Base-by-base conservation (phyloP, 2,888 invertebrate species). In the Cataglyphis altisquamis region DNA sequence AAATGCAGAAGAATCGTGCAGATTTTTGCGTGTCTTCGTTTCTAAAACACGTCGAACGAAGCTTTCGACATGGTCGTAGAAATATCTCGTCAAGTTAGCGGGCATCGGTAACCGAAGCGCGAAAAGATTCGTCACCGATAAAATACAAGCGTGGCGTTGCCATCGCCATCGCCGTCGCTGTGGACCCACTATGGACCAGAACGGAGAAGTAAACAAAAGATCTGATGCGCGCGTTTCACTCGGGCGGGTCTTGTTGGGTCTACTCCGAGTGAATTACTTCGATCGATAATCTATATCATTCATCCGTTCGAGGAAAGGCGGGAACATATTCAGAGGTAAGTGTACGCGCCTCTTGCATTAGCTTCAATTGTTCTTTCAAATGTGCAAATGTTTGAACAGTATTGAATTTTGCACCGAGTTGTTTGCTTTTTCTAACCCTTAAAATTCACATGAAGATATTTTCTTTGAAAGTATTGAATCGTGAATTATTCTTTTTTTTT, bases 131-230 rank as follows among this genome's bases (percentile, higher is more conserved):
- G 18, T 45, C 45, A 15, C 4, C 3, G 3, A 45, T 12, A 4
- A 57, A 25, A 57, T 57, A 63, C 12, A 2, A 57, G 12, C 1
- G 63, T 45, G 74, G 74, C 74, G 63, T 48, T 64, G 48, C 18
- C 9, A 15, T 63, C 74, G 64, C 32, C 32, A 5, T 32, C 32
- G 32, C 32, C 15, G 12, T 25, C 6, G 12, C 12, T 45, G 12
- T 12, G 41, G 41, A 12, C 15, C 18, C 15, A 21, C 8, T 57
- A 12, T 57, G 57, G 12, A 15, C 25, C 29, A 25, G 12, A 25
- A 39, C 60, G 25, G n/a, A 25, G 18, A 77, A 64, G 64, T 77
- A 77, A 77, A 77, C 77, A 77, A 66, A 55, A 70, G 83, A 74
- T 67, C 62, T n/a, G 18, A 36, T 45, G 45, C 45, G 21, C 41